Base-by-base conservation (phyloP, 2,888 invertebrate species). In the Heliconius cydno region DNA sequence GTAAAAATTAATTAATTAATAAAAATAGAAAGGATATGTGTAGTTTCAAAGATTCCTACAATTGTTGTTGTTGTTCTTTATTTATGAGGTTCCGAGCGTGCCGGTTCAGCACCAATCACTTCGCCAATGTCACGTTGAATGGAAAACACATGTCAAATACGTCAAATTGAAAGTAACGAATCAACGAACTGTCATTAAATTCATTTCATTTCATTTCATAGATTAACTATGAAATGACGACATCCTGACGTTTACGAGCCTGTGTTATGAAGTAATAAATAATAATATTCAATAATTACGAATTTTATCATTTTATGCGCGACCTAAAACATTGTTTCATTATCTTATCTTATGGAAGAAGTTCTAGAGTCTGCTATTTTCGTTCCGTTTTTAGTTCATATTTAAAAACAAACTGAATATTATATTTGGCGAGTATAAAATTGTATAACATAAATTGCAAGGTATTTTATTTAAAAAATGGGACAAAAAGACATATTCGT, bases 401-500 rank as follows among this genome's bases (percentile, higher is more conserved):
- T 46, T 70, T 41, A 70, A 70, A 70, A n/a, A 9, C 41, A 25
- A 15, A 25, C 41, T 46, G 12, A 25, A 25, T 46, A 19, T 41
- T 46, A 7, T 46, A 70, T 70, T 41, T 70, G 1, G 41, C 41
- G 15, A 70, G 25, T 70, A 15, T 41, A 25, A 70, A 41, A 15
- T 9, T 46, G 25, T 41, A 25, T 15, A 41, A 70, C 25, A 46
- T 73, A 60, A n/a, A 38, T 60, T 10, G 28, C 7, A 22, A 5
- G 2, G 12, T 22, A 38, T 41, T 60, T 46, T 75, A 10, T 28
- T 72, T 77, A 74, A 57, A 87, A 82, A 83, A 93, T 93, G 92
- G 84, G 87, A 80, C 77, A 82, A 72, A 85, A 87, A 82, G 89
- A 86, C 57, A 84, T 92, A 72, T 92, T 93, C 83, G 84, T 90